Percentiles rank a stretch among this genome's conserved stretches.
Conservation (phyloP, 2,113 vertebrate genomes). For the Marmota monax region DNA sequence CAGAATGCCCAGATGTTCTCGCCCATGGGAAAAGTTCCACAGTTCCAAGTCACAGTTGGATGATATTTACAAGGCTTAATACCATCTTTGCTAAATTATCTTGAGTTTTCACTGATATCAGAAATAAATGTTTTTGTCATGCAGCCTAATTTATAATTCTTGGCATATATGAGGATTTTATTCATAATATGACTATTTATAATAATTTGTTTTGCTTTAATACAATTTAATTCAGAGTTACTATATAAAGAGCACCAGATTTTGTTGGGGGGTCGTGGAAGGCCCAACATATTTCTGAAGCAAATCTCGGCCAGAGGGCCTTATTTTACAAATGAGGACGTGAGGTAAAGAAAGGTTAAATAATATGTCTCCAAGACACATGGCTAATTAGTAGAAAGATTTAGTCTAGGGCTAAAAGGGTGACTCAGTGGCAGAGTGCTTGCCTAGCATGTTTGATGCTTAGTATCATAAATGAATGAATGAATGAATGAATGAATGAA, state of each 20-base stretch:
- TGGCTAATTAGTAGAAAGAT: conserved; percentile 41
- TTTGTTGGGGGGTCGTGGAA: conserved; percentile 29
- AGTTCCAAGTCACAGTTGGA: conserved; percentile 74
- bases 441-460: not conserved
- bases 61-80: conserved; percentile 79
- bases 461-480: not conserved
- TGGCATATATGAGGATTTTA: conserved; percentile 63
- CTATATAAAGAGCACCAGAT: conserved; percentile 1
- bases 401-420: not conserved
- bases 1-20: conserved; percentile 73
- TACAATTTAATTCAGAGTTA: conserved; percentile 49
- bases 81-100: conserved; percentile 77
- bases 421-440: not conserved
- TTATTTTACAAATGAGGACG: conserved; percentile 4
- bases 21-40: conserved; percentile 62
- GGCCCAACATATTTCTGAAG: conserved; percentile 65
- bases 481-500: too few species aligned
- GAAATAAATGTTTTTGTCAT: conserved; percentile 79
- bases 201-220: conserved; percentile 69
- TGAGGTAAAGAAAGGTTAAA: not conserved
- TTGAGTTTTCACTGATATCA: conserved; percentile 70
- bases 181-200: conserved; percentile 59
- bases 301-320: not conserved
- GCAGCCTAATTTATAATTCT: conserved; percentile 75
- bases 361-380: conserved; percentile 17